These are phyloP conservation scores for Eonycteris spelaea DNA, from an alignment of 2,113 vertebrate species.

Conservation along the genomic window DNA sequence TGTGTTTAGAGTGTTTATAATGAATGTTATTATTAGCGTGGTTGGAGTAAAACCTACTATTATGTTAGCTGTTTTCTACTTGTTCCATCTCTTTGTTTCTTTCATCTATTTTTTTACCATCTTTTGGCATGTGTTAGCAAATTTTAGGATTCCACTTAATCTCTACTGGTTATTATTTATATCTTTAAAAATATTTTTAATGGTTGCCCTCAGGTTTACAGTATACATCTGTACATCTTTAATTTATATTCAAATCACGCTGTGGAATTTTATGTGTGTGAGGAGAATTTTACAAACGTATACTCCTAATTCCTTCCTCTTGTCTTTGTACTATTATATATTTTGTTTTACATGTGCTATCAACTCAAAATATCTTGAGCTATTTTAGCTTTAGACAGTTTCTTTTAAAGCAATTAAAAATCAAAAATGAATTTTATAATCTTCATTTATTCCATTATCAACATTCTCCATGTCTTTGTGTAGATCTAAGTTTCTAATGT, in stretches of 20 bases:
- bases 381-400: background rate
- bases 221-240: background rate
- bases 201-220: background rate
- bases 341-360: background rate
- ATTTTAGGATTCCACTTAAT: background rate
- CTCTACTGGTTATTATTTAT: background rate
- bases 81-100: background rate
- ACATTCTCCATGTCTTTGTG: background rate
- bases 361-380: background rate
- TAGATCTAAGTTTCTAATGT: background rate
- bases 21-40: background rate
- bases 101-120: background rate
- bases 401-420: background rate
- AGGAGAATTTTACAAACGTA: background rate
- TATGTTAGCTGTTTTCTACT: background rate
- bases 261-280: background rate
- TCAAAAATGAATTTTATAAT: background rate
- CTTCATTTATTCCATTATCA: background rate
- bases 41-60: background rate
- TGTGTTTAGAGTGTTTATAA: background rate
- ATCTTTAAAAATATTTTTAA: background rate
- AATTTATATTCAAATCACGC: background rate
- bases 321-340: background rate
- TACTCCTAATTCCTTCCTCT: background rate
- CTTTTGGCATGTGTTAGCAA: background rate